Evolutionary conservation across 2,797 vertebrate species (phyloP).

Genomic region (Euthynnus affinis): DNA sequence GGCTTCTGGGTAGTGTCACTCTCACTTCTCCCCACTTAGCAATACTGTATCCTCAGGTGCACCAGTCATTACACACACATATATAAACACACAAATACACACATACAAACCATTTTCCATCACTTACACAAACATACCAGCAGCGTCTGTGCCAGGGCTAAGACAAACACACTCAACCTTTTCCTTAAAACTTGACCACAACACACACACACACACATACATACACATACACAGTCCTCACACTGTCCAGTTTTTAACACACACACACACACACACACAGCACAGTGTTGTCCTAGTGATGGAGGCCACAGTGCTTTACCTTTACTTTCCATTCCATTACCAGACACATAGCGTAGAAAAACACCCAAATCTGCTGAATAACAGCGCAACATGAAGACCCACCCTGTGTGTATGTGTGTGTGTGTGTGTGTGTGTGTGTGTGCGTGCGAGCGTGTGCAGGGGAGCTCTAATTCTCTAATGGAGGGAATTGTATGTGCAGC

Average conservation of each 20-base stretch:
- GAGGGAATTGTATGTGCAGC: conserved; percentile 35
- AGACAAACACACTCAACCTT: conserved; percentile 80
- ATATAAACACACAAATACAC: conserved; percentile 33
- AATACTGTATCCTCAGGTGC: conserved; percentile 74
- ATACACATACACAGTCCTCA: conserved; percentile 38
- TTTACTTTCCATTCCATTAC: conserved; percentile 84
- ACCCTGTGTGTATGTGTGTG: conserved; percentile 51
- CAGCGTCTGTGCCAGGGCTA: conserved; percentile 63
- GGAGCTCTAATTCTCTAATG: conserved; percentile 52
- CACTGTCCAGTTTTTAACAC: conserved; percentile 14
- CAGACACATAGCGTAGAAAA: conserved; percentile 69
- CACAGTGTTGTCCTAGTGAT: conserved; percentile 51
- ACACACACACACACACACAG: conserved; percentile 47
- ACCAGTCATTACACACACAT: conserved; percentile 39
- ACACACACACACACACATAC: conserved; percentile 64
- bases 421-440: conserved; percentile 23
- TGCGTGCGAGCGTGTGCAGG: conserved; percentile 10
- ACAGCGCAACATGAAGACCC: conserved; percentile 47
- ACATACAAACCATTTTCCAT: conserved; percentile 76
- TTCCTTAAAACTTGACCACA: conserved; percentile 76
- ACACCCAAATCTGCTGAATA: conserved; percentile 67
- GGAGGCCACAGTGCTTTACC: conserved; percentile 62
- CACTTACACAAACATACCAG: conserved; percentile 70
- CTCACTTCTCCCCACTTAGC: conserved; percentile 67
- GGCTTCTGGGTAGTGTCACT: conserved; percentile 75